Evolutionary conservation across 2,797 vertebrate species (phyloP).

Genomic region (Clarias fuscus): DNA sequence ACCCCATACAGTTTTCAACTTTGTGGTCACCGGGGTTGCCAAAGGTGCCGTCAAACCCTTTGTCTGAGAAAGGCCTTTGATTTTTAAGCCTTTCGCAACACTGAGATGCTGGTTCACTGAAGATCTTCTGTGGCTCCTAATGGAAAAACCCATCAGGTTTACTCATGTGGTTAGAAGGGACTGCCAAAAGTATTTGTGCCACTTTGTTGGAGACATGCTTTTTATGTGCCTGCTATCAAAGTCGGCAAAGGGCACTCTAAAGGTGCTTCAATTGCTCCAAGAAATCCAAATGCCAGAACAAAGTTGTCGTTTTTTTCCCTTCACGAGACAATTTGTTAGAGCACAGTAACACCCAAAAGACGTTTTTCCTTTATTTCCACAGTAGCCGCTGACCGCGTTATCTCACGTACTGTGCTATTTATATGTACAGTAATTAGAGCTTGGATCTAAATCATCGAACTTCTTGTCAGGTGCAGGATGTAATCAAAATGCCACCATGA

Average conservation of each 20-base stretch:
- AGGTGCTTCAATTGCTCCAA: neutral
- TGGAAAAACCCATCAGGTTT: neutral
- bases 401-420: slow-evolving; percentile 3
- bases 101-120: slow-evolving; percentile 14
- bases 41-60: neutral
- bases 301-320: neutral
- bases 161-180: neutral
- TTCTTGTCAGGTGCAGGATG: slow-evolving; percentile 9
- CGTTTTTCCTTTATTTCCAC: neutral
- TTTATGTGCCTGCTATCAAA: slow-evolving; percentile 8
- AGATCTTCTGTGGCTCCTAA: neutral
- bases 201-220: slow-evolving; percentile 17
- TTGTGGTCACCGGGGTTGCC: slow-evolving; percentile 6
- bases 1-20: neutral
- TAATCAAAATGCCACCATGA: neutral
- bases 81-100: slow-evolving; percentile 8
- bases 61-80: slow-evolving; percentile 11
- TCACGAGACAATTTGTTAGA: neutral
- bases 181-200: slow-evolving; percentile 8
- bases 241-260: neutral
- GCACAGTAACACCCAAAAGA: slow-evolving; percentile 12
- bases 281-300: slow-evolving; percentile 11
- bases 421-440: neutral
- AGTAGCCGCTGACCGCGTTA: neutral
- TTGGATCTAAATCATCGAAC: neutral